These are phyloP conservation scores for Trochalopteron elliotii DNA, from an alignment of 2,113 vertebrate genomes.

Conservation along the genomic window DNA sequence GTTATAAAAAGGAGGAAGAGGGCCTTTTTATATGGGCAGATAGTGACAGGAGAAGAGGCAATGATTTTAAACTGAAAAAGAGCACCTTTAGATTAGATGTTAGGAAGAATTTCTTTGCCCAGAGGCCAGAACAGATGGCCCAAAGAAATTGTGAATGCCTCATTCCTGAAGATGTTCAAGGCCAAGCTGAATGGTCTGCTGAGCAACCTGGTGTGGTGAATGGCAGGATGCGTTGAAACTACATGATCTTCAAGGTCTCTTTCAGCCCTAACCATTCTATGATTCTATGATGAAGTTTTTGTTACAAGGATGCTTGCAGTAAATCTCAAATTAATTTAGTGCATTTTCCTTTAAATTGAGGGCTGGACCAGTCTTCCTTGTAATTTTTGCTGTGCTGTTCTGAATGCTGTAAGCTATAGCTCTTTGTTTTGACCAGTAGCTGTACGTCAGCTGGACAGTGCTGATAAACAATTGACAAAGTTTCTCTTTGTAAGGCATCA, in stretches of 20 bases:
- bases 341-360: neutral
- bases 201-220: neutral
- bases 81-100: neutral
- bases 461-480: slow-evolving; percentile 41
- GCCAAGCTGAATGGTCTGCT: neutral
- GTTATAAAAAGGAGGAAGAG: neutral
- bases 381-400: neutral
- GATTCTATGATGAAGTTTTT: neutral
- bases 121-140: neutral
- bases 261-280: neutral
- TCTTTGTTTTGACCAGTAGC: slow-evolving; percentile 27
- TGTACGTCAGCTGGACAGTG: slow-evolving; percentile 4
- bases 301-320: neutral
- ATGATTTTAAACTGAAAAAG: neutral
- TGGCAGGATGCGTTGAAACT: neutral
- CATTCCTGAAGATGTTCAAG: neutral
- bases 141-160: neutral
- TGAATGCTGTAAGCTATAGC: neutral
- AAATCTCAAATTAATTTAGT: neutral
- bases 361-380: neutral
- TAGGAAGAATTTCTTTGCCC: neutral
- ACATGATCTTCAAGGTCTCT: neutral
- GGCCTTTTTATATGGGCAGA: neutral
- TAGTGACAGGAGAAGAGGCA: neutral
- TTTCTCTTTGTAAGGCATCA: slow-evolving; percentile 24